These are phyloP conservation scores for Butorides virescens DNA, from an alignment of 2,113 vertebrate genomes.

Conservation along the genomic window DNA sequence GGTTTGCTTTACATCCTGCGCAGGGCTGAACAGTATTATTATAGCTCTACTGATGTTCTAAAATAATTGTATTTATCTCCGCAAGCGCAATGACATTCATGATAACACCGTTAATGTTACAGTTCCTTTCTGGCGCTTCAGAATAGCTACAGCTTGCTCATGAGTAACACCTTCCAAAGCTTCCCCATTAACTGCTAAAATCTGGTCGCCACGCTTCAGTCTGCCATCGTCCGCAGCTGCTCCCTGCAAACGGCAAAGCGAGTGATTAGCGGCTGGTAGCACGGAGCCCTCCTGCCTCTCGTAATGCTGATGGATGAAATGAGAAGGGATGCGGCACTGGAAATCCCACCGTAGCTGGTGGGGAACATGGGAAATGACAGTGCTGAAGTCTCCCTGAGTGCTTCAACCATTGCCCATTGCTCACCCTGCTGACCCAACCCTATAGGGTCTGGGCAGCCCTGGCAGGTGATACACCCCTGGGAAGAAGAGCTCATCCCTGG, in stretches of 20 bases:
- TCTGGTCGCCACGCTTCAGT: constrained; percentile 91
- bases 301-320: background rate
- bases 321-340: background rate
- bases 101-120: constrained; percentile 85
- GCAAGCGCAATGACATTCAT: constrained; percentile 51
- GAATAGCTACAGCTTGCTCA: constrained; percentile 89
- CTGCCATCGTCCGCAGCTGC: constrained; percentile 87
- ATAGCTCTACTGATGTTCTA: background rate
- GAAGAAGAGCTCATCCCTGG: background rate
- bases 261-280: background rate
- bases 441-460: background rate
- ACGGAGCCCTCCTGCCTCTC: fast-evolving
- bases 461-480: fast-evolving
- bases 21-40: background rate
- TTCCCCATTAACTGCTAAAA: constrained; percentile 88
- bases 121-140: constrained; percentile 86
- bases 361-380: background rate
- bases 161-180: constrained; percentile 88
- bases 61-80: background rate
- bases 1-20: background rate
- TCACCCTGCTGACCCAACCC: background rate
- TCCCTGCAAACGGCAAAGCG: constrained; percentile 74
- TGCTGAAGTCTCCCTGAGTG: background rate
- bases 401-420: fast-evolving
- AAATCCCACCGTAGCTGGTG: fast-evolving